Base-by-base conservation (phyloP, 2,888 invertebrate genomes). In the Scrobipalpa costella region DNA sequence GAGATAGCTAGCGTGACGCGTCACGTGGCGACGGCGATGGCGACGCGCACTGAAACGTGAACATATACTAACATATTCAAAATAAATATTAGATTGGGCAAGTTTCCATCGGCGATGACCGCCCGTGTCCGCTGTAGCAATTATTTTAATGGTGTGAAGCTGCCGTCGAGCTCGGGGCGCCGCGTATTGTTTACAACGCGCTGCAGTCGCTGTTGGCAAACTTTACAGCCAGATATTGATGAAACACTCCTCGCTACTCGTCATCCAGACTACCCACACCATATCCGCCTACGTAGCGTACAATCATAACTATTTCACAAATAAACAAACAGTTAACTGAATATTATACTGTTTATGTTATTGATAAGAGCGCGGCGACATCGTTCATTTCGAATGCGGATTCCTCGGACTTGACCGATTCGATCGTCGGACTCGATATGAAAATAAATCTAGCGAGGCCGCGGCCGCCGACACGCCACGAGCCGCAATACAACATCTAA, bases 31-130 rank as follows among this genome's bases (percentile, higher is more conserved):
- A n/a, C n/a, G n/a, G n/a, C n/a, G 17, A 1, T 19, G 38, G 21
- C 40, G n/a, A n/a, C 17, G 58, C 19, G 34, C 36, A 1, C 8
- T 40, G 52, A 63, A 65, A 63, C 64, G 15, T 50, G 47, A 59
- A 27, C 52, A 27, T 49, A 57, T 50, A 67, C 61, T 19, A 27
- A 44, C 44, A 59, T 59, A 59, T 59, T 59, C 40, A 47, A 59
- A 71, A 78, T 77, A 76, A 78, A 79, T 80, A 78, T 79, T 71
- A 69, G 73, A 78, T 74, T 81, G 82, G 85, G 83, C 83, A 84
- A 79, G 66, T 67, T 81, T 82, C 84, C 83, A 84, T 78, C 69
- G 67, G 72, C 73, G 72, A 72, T 77, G 76, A 75, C 73, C 71
- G 73, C 76, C 76, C 72, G 73, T 73, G 68, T 69, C 70, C 71